Evolutionary conservation across 2,888 invertebrate genomes (phyloP), one percentile per base, ranked within the genome.

Genomic region (Tetragonisca angustula): DNA sequence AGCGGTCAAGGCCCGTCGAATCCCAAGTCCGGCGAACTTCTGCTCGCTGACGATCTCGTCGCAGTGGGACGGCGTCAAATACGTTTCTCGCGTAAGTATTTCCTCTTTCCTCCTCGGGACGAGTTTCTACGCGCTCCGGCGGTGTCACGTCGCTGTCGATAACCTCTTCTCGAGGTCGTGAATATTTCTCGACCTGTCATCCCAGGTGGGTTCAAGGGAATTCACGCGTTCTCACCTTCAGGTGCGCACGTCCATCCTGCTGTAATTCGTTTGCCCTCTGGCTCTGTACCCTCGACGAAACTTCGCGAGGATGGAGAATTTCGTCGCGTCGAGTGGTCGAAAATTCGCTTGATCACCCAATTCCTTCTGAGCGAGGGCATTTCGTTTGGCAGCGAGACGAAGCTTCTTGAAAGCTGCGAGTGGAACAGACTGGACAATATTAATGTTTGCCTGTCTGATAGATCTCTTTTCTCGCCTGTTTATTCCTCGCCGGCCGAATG

Each of bases 1-100:
- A 79, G 69, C 89, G 89, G 88, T 91, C 89, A 92, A 91, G 92
- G 91, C 80, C 83, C 80, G 64, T 5, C 36, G 36, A 36, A 9
- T 9, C 9, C 9, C 11, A 9, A 43, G 4, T 32, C 32, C 65
- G 78, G 68, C 65, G 76, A 82, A 82, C 2, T 77, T 82, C 84
- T 81, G 81, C 84, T 77, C 75, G 61, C 43, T 70, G 69, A 76
- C 62, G 32, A 75, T 71, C 43, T 61, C n/a, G 36, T 43, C 52
- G 27, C 43, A 43, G 52, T n/a, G 50, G 43, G 24, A 52, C 61
- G 64, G 32, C 59, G 64, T 69, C 67, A 72, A 76, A 62, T 32
- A 17, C n/a, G 27, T 24, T 24, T 56, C 17, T 71, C n/a, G 36
- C 27, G 4, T n/a, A 61, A 13, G 19, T 27, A 43, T 21, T 65